Evolutionary conservation across 2,797 vertebrate genomes (phyloP).

Genomic region (Macropodus opercularis): DNA sequence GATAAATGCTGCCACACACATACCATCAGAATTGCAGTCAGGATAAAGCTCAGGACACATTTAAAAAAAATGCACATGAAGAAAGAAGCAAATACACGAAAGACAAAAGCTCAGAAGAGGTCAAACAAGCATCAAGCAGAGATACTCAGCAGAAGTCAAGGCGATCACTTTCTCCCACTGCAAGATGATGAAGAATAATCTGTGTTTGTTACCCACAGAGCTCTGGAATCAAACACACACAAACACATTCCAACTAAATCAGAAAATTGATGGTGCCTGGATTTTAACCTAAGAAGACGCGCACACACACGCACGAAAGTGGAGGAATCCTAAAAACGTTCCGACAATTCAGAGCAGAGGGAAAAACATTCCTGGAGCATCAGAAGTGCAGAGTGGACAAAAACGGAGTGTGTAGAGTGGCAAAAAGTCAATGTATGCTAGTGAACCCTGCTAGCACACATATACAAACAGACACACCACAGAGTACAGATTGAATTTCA

Average conservation of each 20-base stretch:
- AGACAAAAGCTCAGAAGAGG: conserved; percentile 14
- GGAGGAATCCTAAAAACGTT: conserved; percentile 72
- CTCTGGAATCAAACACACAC: too few species aligned
- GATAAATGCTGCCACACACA: background rate
- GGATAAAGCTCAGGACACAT: background rate
- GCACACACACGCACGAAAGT: conserved; percentile 42
- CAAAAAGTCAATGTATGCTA: conserved; percentile 56
- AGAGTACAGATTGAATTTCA: conserved; percentile 55
- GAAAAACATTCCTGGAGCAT: conserved; percentile 49
- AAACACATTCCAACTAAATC: conserved; percentile 80
- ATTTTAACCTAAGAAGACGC: conserved; percentile 44
- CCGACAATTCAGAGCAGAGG: conserved; percentile 47
- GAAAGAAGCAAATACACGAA: background rate
- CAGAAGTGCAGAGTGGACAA: conserved; percentile 66
- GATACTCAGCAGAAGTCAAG: conserved; percentile 38
- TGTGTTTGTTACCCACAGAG: too few species aligned
- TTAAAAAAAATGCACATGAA: background rate
- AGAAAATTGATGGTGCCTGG: conserved; percentile 74
- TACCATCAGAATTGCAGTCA: background rate
- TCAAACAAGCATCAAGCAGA: conserved; percentile 25
- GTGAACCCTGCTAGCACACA: conserved; percentile 42
- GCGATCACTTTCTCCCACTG: conserved; percentile 36
- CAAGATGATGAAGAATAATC: conserved; percentile 36
- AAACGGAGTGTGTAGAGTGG: conserved; percentile 45
- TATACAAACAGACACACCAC: conserved; percentile 50